These are phyloP conservation scores for Geotrypetes seraphini DNA, from an alignment of 2,797 vertebrate genomes.

Conservation along the genomic window DNA sequence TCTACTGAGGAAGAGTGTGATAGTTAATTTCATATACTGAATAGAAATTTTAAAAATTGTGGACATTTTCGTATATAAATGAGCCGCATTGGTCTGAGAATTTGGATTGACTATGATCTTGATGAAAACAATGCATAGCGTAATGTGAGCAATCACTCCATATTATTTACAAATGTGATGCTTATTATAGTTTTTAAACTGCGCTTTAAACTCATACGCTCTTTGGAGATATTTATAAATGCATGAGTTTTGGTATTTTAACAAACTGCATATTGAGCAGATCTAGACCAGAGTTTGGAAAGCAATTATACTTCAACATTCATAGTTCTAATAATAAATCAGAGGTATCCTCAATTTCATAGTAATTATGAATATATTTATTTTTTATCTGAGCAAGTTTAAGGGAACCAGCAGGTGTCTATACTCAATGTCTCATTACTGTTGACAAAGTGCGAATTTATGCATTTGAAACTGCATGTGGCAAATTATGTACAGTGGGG, in stretches of 20 bases:
- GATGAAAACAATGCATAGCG: too few relatives aligned
- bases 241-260: not conserved
- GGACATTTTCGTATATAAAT: too few relatives aligned
- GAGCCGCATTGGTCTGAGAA: too few relatives aligned
- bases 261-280: conserved; percentile 6
- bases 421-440: conserved; percentile 29
- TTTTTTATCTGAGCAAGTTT: conserved; percentile 19
- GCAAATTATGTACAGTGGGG: conserved; percentile 15
- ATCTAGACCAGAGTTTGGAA: conserved; percentile 4
- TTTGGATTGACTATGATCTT: too few relatives aligned
- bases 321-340: conserved; percentile 25
- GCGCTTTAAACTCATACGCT: too few relatives aligned
- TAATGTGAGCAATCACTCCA: too few relatives aligned
- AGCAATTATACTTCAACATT: conserved; percentile 5
- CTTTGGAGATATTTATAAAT: too few relatives aligned
- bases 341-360: conserved; percentile 10
- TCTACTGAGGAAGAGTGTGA: too few relatives aligned
- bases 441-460: conserved; percentile 30
- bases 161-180: too few relatives aligned
- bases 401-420: conserved; percentile 19
- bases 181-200: too few relatives aligned
- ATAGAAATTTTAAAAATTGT: too few relatives aligned
- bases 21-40: too few relatives aligned
- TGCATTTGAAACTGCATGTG: conserved; percentile 16
- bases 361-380: conserved; percentile 28